Conservation (phyloP, 2,113 vertebrate species). For the Hyperoodon ampullatus region DNA sequence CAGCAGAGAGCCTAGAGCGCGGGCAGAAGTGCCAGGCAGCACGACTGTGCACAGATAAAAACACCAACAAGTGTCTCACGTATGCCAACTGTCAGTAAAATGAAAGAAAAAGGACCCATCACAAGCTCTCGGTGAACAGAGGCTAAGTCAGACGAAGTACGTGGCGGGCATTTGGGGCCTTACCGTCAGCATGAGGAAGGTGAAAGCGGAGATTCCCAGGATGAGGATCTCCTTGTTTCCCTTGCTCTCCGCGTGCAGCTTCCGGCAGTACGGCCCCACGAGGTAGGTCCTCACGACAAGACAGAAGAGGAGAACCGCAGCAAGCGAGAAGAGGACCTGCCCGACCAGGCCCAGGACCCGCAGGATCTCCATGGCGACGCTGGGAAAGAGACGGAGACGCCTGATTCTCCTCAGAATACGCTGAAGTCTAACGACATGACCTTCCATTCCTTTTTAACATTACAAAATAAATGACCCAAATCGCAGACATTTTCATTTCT, state of each 20-base stretch:
- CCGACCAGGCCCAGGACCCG: conserved; percentile 89
- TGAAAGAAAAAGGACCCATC: no score
- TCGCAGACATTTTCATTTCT: background rate
- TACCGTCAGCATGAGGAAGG: conserved; percentile 96
- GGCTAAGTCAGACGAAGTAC: no score
- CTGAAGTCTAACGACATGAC: background rate
- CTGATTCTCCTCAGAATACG: conserved; percentile 19
- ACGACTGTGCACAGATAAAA: rapidly evolving
- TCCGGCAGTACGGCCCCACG: conserved; percentile 95
- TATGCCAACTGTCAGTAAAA: rapidly evolving
- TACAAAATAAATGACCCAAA: background rate
- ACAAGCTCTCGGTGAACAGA: no score
- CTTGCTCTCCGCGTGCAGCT: conserved; percentile 93
- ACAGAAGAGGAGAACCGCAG: conserved; percentile 91
- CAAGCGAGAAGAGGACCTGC: conserved; percentile 93
- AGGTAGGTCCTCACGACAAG: conserved; percentile 91
- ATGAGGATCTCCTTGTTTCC: conserved; percentile 97
- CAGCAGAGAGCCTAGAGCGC: background rate
- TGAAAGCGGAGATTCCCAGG: conserved; percentile 93
- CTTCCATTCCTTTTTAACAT: background rate
- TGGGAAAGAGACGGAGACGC: conserved; percentile 70
- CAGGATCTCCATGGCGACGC: conserved; percentile 88
- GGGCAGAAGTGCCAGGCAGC: background rate
- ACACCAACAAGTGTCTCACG: background rate
- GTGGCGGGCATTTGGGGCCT: background rate